Evolutionary conservation across 2,797 vertebrate genomes (phyloP), one percentile per base, ranked within the genome.

Genomic region (Lerista edwardsae): DNA sequence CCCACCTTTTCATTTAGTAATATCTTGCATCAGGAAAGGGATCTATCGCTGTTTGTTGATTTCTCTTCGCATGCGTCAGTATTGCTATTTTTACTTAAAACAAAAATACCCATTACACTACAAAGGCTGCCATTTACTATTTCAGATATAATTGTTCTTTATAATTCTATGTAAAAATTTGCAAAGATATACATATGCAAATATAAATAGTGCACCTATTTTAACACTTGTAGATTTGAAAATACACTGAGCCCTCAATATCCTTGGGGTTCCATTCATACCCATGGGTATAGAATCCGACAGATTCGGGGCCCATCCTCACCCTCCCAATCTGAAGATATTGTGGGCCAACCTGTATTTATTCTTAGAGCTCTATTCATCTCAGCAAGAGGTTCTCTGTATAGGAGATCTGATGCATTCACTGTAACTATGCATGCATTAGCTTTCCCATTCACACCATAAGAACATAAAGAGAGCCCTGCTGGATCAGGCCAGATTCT

Each of bases 331-430:
- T n/a, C n/a, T n/a, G n/a, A n/a, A n/a, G n/a, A n/a, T n/a, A n/a
- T n/a, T n/a, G n/a, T n/a, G n/a, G n/a, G n/a, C n/a, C n/a, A n/a
- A n/a, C n/a, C n/a, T n/a, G n/a, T n/a, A n/a, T 74, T 0, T 0
- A 23, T 47, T 83, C 93, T 86, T 92, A 14, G 74, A 36, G 7
- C 36, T 82, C 21, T 29, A 55, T 21, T 75, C 10, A 39, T 27
- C 6, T 4, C 19, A 29, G 55, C 15, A 75, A 75, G 14, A 8
- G 27, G 9, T 44, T 29, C 27, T 10, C 57, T 29, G 14, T n/a
- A 34, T 21, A 39, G 61, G 59, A 27, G n/a, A 21, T 67, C 14
- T 51, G 44, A 39, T 65, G 6, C 23, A 36, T 23, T 25, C 6
- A 31, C 34, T 55, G 31, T 34, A 2, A 15, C 39, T 65, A 11